Evolutionary conservation across 2,113 vertebrate species (phyloP).

Genomic region (Antechinus flavipes): DNA sequence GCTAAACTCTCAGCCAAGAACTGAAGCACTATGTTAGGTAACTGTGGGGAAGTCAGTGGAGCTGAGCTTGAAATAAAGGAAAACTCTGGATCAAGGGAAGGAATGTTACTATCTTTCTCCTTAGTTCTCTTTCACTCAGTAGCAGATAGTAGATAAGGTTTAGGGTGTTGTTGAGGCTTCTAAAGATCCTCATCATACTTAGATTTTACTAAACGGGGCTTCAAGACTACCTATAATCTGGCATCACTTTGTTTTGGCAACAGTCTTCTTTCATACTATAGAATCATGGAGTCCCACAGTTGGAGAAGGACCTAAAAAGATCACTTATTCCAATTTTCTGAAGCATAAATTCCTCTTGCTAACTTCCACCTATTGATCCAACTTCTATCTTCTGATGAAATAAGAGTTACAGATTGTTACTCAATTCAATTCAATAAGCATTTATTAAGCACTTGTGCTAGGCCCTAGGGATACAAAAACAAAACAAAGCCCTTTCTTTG

Average conservation of each 20-base stretch:
- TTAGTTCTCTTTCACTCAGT: background rate
- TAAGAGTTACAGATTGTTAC: background rate
- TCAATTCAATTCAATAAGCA: background rate
- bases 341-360: background rate
- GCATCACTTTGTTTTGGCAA: background rate
- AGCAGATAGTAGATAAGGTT: background rate
- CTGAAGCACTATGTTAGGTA: background rate
- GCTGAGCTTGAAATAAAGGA: background rate
- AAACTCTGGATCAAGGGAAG: background rate
- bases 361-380: background rate
- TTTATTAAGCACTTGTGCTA: background rate
- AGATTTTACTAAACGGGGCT: background rate
- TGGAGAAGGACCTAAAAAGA: background rate
- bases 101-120: background rate
- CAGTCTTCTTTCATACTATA: background rate
- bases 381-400: background rate
- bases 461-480: background rate
- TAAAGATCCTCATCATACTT: background rate
- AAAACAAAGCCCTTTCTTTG: background rate
- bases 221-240: background rate
- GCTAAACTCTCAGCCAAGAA: background rate
- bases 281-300: background rate
- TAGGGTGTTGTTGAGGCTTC: background rate
- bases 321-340: background rate
- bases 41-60: background rate